These are phyloP conservation scores for Paedocypris micromegethes DNA, from an alignment of 2,797 vertebrate species.

Conservation along the genomic window DNA sequence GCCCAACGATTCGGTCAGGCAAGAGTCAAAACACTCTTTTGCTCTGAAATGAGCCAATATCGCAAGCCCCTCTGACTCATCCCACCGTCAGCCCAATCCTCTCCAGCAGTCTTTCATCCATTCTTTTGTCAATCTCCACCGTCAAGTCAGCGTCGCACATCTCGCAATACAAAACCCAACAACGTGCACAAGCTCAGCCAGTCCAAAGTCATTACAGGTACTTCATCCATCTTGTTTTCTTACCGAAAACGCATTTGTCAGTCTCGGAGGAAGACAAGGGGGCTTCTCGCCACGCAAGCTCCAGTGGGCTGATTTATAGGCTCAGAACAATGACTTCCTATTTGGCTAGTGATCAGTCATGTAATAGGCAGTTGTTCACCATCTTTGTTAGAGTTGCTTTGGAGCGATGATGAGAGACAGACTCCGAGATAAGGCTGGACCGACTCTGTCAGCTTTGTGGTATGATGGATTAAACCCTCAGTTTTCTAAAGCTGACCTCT, in stretches of 20 bases:
- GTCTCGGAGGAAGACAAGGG: slow-evolving; percentile 10
- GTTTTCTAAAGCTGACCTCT: slow-evolving; percentile 29
- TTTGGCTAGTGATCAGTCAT: slow-evolving; percentile 34
- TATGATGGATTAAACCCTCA: slow-evolving; percentile 24
- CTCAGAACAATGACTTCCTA: slow-evolving; percentile 32
- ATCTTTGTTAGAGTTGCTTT: slow-evolving; percentile 21
- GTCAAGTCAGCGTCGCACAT: slow-evolving; percentile 12
- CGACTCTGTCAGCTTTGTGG: slow-evolving; percentile 27
- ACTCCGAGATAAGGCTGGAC: slow-evolving; percentile 22
- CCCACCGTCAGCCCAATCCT: not conserved
- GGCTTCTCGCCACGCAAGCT: slow-evolving; percentile 7
- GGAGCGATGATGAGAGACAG: slow-evolving; percentile 24
- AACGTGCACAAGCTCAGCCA: slow-evolving; percentile 16
- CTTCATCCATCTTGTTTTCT: slow-evolving; percentile 33
- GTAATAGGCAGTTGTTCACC: slow-evolving; percentile 19
- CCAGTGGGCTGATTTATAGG: slow-evolving; percentile 30
- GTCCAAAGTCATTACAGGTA: slow-evolving; percentile 31
- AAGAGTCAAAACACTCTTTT: too few relatives aligned
- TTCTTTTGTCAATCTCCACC: slow-evolving; percentile 2
- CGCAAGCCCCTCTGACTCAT: not conserved
- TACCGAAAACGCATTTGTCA: slow-evolving; percentile 22
- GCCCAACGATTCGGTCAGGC: too few relatives aligned
- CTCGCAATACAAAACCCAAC: slow-evolving; percentile 10
- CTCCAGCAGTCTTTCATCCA: not conserved
- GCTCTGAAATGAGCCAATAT: too few relatives aligned